Evolutionary conservation across 2,888 invertebrate genomes (phyloP).

Genomic region (Metalampra italica): DNA sequence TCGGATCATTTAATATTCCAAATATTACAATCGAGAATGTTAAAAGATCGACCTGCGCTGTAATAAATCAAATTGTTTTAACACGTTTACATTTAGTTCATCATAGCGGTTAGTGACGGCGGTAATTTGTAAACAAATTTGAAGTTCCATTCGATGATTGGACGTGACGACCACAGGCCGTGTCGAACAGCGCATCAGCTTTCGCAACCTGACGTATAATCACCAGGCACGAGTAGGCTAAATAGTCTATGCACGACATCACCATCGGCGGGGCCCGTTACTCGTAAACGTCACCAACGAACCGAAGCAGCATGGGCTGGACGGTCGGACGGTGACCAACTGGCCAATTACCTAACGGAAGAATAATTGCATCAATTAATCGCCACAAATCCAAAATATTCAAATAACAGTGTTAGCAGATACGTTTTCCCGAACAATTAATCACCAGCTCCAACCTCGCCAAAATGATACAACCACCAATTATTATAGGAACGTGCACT

Average conservation of each 20-base stretch:
- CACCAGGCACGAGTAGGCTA: conserved; percentile 51
- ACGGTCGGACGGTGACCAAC: neutral
- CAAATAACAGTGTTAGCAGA: conserved; percentile 36
- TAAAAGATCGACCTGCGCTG: neutral
- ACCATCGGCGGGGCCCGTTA: conserved; percentile 51
- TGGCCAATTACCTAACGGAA: conserved; percentile 21
- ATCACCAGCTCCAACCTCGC: conserved; percentile 31
- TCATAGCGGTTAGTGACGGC: neutral
- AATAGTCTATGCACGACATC: conserved; percentile 63
- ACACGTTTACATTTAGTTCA: conserved; percentile 4
- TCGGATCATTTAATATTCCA: conserved; percentile 14
- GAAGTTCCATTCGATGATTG: conserved; percentile 32
- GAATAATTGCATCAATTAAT: conserved; percentile 36
- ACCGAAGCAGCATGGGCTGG: conserved; percentile 16
- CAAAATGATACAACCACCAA: conserved; percentile 37
- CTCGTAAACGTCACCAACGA: conserved; percentile 31
- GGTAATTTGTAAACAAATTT: conserved; percentile 28
- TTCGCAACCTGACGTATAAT: conserved; percentile 55
- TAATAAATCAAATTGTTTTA: conserved; percentile 14
- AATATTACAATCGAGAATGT: conserved; percentile 1
- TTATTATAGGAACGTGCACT: conserved; percentile 35
- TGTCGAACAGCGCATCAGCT: conserved; percentile 48
- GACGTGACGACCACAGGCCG: conserved; percentile 53
- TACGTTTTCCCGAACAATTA: conserved; percentile 37
- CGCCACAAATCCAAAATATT: conserved; percentile 30